Evolutionary conservation across 1,140 invertebrate species (phyloP).

Genomic region (Triops cancriformis): DNA sequence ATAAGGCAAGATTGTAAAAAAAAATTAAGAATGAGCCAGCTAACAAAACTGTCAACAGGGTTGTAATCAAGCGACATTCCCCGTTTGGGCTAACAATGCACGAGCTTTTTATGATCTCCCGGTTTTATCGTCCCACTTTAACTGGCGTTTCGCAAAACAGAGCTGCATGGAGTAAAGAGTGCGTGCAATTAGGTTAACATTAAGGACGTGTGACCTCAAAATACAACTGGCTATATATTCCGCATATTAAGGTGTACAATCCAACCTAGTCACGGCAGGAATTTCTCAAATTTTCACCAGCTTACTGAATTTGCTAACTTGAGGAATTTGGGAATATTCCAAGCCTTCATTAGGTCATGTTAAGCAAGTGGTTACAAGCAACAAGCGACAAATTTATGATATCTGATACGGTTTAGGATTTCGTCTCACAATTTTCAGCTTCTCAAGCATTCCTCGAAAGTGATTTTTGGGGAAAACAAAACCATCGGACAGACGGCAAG

Average conservation of each 20-base stretch:
- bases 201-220: no score
- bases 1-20: neutral
- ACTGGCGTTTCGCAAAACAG: neutral
- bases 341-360: no score
- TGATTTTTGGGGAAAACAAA: neutral
- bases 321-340: no score
- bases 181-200: no score
- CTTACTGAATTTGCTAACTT: constrained; percentile 1
- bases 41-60: constrained; percentile 10
- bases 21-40: neutral
- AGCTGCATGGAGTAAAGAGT: no score
- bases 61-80: neutral
- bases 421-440: neutral
- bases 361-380: no score
- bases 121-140: neutral
- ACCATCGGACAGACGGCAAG: neutral
- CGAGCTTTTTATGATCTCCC: neutral
- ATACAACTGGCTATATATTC: no score
- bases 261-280: no score
- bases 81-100: constrained; percentile 3
- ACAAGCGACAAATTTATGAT: no score
- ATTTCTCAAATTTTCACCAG: no score
- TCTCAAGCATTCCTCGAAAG: neutral
- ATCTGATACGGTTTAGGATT: neutral
- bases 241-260: no score